Conservation (phyloP, 2,113 vertebrate genomes). For the Chauna torquata region DNA sequence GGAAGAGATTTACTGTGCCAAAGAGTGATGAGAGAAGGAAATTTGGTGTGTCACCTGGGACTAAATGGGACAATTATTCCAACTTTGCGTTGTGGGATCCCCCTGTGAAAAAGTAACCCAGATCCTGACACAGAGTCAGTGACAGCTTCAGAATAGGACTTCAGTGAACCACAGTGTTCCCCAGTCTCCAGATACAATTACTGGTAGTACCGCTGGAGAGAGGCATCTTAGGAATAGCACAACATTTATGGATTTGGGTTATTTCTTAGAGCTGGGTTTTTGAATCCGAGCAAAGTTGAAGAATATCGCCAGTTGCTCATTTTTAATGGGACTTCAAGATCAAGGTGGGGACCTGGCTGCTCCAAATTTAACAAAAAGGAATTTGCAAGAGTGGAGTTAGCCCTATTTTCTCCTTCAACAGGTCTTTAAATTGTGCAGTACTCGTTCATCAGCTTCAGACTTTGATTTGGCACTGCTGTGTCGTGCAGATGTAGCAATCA, state of each 20-base stretch:
- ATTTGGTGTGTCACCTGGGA: rapidly evolving
- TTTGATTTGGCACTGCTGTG: conserved; percentile 76
- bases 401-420: conserved; percentile 67
- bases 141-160: not conserved
- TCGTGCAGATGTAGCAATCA: conserved; percentile 73
- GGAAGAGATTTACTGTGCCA: not conserved
- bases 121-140: not conserved
- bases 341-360: not conserved
- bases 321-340: not conserved
- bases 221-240: not conserved
- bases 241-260: not conserved
- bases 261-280: not conserved
- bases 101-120: not conserved
- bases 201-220: not conserved
- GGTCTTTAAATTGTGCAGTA: conserved; percentile 64
- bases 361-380: conserved; percentile 25
- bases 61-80: not conserved
- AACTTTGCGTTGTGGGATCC: not conserved
- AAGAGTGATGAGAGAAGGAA: not conserved
- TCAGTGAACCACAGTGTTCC: not conserved
- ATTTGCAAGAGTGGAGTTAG: conserved; percentile 60
- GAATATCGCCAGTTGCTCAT: not conserved
- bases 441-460: conserved; percentile 74
- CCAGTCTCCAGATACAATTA: not conserved
- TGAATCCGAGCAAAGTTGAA: not conserved